phyloP scores from a whole-genome alignment of 2,888 invertebrate species.

The Diplazon laetatorius region DNA sequence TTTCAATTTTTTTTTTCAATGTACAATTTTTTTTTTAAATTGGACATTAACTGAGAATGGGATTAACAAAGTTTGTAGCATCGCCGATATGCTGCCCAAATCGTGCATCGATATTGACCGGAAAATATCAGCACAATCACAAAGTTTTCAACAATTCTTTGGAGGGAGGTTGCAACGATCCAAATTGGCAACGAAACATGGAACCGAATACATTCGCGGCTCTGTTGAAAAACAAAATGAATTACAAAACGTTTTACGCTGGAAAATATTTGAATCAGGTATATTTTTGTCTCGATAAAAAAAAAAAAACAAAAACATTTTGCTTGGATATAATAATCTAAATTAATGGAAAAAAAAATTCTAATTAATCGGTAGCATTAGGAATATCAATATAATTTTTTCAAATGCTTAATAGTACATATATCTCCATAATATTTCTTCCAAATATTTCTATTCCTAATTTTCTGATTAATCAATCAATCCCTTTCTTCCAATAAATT shows the following conservation, averaged over 20 bases:
- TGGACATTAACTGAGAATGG: neutral
- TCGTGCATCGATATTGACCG: conserved; percentile 93
- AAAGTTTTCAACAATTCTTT: conserved; percentile 90
- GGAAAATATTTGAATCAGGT: conserved; percentile 97
- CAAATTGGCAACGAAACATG: conserved; percentile 86
- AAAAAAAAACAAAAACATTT: neutral
- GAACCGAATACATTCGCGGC: conserved; percentile 89
- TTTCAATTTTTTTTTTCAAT: no score
- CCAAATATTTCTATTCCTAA: no score
- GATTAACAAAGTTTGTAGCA: conserved; percentile 88
- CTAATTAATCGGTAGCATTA: no score
- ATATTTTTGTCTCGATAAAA: conserved; percentile 10
- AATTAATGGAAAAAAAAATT: no score
- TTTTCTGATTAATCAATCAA: no score
- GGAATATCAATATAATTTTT: no score
- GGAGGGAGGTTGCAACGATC: conserved; percentile 90
- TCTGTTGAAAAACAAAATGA: conserved; percentile 85
- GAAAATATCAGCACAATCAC: conserved; percentile 93
- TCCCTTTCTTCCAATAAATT: no score
- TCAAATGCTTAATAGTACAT: no score
- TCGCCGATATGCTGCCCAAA: conserved; percentile 96
- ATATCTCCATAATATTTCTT: no score
- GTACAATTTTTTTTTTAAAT: conserved; percentile 17
- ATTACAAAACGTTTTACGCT: conserved; percentile 94
- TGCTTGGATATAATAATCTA: no score